Evolutionary conservation across 2,113 vertebrate genomes (phyloP), one percentile per base, ranked within the genome.

Genomic region (Microtus montanus): DNA sequence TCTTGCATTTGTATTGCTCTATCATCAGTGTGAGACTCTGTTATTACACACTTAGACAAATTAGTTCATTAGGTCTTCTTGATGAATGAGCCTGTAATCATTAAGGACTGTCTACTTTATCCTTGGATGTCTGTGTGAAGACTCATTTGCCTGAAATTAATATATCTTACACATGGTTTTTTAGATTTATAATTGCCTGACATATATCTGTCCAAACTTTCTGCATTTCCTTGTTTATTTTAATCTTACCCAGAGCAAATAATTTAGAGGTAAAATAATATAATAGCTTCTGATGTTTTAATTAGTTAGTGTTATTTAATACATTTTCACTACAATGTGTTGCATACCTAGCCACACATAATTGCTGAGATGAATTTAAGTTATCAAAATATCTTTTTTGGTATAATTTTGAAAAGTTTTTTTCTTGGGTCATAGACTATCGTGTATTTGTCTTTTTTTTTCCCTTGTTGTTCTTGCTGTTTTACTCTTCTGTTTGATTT

Each of bases 1-100:
- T 14, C 75, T 92, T 38, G n/a, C n/a, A 47, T 19, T 74, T 38
- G 8, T 49, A 68, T 92, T 64, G 4, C 5, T 94, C 86, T 61
- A 78, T 73, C 35, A 35, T 63, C 28, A 83, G 8, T 83, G 61
- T 79, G 61, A 87, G 38, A 4, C 33, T 94, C 47, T 87, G 35
- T 79, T 90, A 78, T 89, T 89, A 85, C 41, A 89, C 49, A 68
- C 47, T 87, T 79, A 74, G n/a, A 78, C 35, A 95, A 78, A 93
- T 83, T 74, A 70, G 24, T 87, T 93, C 70, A 58, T 90, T 94
- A 87, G 24, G 2, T 3, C 54, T 90, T 95, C 10, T 90, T 86
- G 24, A 85, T 19, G 0, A 87, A 88, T 80, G 58, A 92, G 7
- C 63, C 19, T 35, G 70, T 90, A 79, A 79, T 87, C 22, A 80